phyloP scores from a whole-genome alignment of 2,797 vertebrate genomes.

The Lerista edwardsae region DNA sequence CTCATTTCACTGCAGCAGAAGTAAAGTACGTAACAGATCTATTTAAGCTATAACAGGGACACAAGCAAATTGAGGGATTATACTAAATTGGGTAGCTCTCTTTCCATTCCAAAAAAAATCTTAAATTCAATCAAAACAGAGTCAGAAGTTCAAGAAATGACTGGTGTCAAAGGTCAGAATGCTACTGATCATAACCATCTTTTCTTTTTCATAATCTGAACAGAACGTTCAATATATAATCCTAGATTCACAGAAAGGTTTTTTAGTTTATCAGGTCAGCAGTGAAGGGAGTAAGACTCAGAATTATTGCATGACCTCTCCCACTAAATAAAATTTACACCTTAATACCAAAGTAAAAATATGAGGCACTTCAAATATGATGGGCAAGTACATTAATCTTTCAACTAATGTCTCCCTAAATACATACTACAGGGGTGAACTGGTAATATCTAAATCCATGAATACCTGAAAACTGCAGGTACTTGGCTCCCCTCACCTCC shows the following conservation, averaged over 20 bases:
- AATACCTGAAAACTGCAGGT: too few species aligned
- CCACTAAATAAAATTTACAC: too few species aligned
- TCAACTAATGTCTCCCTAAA: not conserved
- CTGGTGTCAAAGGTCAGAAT: not conserved
- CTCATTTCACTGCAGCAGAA: not conserved
- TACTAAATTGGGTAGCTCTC: not conserved
- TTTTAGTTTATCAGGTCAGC: not conserved
- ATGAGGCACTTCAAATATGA: not conserved
- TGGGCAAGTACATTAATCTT: not conserved
- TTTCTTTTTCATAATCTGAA: not conserved
- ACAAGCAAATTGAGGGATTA: not conserved
- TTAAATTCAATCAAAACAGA: not conserved
- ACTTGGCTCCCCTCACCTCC: too few species aligned
- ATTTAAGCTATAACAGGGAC: not conserved
- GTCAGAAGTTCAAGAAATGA: not conserved
- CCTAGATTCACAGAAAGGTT: not conserved
- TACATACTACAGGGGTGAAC: too few species aligned
- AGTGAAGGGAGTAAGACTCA: not conserved
- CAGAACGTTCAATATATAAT: not conserved
- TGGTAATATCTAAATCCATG: too few species aligned
- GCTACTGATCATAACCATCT: not conserved
- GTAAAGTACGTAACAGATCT: not conserved
- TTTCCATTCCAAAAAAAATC: not conserved
- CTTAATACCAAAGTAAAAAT: not conserved
- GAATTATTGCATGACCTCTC: not conserved